Evolutionary conservation across 1,140 invertebrate genomes (phyloP).

Genomic region (Diorhabda sublineata): DNA sequence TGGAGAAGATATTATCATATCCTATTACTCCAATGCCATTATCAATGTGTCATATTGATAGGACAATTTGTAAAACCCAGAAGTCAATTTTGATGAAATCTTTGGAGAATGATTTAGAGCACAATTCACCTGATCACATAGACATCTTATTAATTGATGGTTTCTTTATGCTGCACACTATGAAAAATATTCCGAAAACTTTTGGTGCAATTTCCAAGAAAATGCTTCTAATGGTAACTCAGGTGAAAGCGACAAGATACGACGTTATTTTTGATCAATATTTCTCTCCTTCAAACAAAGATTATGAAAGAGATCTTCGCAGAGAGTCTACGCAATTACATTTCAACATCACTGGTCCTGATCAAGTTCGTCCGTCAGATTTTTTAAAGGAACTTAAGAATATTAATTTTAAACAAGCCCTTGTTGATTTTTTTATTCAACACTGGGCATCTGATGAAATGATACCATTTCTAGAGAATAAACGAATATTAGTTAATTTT

Average conservation of each 20-base stretch:
- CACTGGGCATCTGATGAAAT: too few relatives aligned
- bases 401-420: too few relatives aligned
- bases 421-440: too few relatives aligned
- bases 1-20: constrained; percentile 19
- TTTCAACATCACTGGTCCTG: constrained; percentile 16
- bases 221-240: constrained; percentile 32
- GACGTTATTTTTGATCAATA: constrained; percentile 32
- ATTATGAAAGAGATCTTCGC: constrained; percentile 27
- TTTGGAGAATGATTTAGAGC: constrained; percentile 30
- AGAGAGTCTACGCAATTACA: constrained; percentile 9
- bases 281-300: constrained; percentile 32
- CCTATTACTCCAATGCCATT: constrained; percentile 19
- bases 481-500: too few relatives aligned
- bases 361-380: background rate
- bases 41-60: constrained; percentile 21
- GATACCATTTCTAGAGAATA: too few relatives aligned
- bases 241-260: constrained; percentile 27
- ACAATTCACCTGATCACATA: constrained; percentile 21
- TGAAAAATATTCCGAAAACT: constrained; percentile 37
- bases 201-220: constrained; percentile 41
- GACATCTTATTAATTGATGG: constrained; percentile 26
- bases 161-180: constrained; percentile 35
- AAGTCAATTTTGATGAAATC: constrained; percentile 35
- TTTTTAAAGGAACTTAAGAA: too few relatives aligned
- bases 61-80: constrained; percentile 16